Conservation (phyloP, 2,888 invertebrate genomes). For the Athalia cordata region DNA sequence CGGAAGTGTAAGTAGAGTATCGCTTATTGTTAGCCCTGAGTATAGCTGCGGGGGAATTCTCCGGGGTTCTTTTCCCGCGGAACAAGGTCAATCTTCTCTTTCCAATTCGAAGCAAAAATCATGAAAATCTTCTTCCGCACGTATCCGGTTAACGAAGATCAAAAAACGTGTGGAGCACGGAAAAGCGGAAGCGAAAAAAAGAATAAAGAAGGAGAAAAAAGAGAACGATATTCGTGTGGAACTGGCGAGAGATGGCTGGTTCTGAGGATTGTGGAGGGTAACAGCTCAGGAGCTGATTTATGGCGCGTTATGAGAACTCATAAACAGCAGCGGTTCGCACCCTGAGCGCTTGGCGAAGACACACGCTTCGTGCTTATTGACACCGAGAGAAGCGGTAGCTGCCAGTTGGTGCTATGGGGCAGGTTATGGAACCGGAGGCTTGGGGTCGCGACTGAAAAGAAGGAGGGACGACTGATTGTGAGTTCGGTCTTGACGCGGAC, state of each 20-base stretch:
- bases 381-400: slow-evolving; percentile 65
- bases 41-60: too few species aligned
- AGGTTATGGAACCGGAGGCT: slow-evolving; percentile 32
- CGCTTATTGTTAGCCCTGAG: too few species aligned
- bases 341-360: slow-evolving; percentile 71
- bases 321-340: slow-evolving; percentile 72
- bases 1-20: neutral
- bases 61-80: too few species aligned
- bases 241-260: slow-evolving; percentile 10
- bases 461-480: neutral
- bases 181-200: neutral
- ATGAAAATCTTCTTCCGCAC: too few species aligned
- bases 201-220: slow-evolving; percentile 35
- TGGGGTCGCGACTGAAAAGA: slow-evolving; percentile 26
- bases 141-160: too few species aligned
- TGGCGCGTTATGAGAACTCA: slow-evolving; percentile 76
- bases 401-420: slow-evolving; percentile 38
- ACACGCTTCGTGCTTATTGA: slow-evolving; percentile 73
- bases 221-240: slow-evolving; percentile 33
- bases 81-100: too few species aligned
- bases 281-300: slow-evolving; percentile 71
- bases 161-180: neutral
- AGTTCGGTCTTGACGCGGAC: neutral
- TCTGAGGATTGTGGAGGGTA: slow-evolving; percentile 67
- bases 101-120: too few species aligned